phyloP scores from a whole-genome alignment of 2,113 vertebrate genomes.

The Eptatretus burgeri region DNA sequence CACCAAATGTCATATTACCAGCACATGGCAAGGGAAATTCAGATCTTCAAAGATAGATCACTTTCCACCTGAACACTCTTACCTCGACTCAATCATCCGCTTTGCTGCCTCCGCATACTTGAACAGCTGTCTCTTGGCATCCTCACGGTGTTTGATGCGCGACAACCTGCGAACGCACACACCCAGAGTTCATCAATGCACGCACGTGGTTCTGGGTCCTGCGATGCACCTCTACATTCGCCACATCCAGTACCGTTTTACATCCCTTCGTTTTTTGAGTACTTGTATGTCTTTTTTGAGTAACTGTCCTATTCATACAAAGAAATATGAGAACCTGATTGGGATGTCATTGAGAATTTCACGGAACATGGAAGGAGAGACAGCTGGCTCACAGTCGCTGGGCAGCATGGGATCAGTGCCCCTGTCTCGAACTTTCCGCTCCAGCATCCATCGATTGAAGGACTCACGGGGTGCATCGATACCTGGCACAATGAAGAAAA shows the following conservation, averaged over 20 bases:
- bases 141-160: slow-evolving; percentile 89
- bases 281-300: too few relatives aligned
- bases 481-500: slow-evolving; percentile 19
- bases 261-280: too few relatives aligned
- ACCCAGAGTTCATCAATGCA: background rate
- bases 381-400: slow-evolving; percentile 58
- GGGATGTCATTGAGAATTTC: slow-evolving; percentile 99
- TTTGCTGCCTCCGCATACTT: slow-evolving; percentile 86
- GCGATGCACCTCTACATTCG: too few relatives aligned
- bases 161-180: slow-evolving; percentile 30
- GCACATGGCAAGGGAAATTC: too few relatives aligned
- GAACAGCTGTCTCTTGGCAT: slow-evolving; percentile 66
- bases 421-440: slow-evolving; percentile 76
- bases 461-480: slow-evolving; percentile 83
- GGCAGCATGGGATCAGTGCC: slow-evolving; percentile 62
- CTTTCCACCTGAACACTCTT: background rate
- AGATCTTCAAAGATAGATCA: too few relatives aligned
- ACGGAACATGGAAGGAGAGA: slow-evolving; percentile 90
- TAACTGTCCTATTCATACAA: background rate
- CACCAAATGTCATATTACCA: too few relatives aligned
- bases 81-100: slow-evolving; percentile 91
- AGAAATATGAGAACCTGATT: slow-evolving; percentile 31
- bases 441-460: slow-evolving; percentile 87
- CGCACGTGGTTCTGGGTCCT: too few relatives aligned
- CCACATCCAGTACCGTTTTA: too few relatives aligned